Conservation (phyloP, 1,140 invertebrate genomes). For the Cherax quadricarinatus region DNA sequence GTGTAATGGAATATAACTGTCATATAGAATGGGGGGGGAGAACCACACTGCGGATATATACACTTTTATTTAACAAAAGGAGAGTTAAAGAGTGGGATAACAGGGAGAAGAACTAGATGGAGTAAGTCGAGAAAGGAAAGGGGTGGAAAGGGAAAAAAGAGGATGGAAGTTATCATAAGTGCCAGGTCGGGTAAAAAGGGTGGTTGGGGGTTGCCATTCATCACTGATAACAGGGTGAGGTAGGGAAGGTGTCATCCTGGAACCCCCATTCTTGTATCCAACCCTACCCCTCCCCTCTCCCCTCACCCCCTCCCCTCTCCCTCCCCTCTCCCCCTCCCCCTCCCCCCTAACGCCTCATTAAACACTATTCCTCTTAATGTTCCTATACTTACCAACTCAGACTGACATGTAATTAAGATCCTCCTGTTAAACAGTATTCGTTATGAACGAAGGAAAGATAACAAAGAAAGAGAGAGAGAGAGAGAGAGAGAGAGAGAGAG, state of each 20-base stretch:
- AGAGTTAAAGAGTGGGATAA: too few species aligned
- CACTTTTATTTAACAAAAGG: too few species aligned
- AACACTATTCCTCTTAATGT: slow-evolving; percentile 21
- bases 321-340: too few species aligned
- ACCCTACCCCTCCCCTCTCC: too few species aligned
- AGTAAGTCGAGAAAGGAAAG: background rate
- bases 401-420: slow-evolving; percentile 30
- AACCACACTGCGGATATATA: too few species aligned
- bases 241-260: background rate
- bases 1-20: too few species aligned
- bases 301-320: too few species aligned
- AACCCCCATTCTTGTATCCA: too few species aligned
- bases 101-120: too few species aligned
- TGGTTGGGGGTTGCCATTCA: slow-evolving; percentile 9
- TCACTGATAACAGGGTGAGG: slow-evolving; percentile 26
- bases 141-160: background rate
- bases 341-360: slow-evolving; percentile 3
- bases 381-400: background rate
- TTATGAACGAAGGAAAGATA: background rate
- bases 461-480: background rate
- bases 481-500: background rate
- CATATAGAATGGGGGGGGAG: too few species aligned
- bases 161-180: background rate
- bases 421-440: background rate
- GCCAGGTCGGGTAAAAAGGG: background rate